Evolutionary conservation across 2,888 invertebrate species (phyloP).

Genomic region (Lithophane ornitopus): DNA sequence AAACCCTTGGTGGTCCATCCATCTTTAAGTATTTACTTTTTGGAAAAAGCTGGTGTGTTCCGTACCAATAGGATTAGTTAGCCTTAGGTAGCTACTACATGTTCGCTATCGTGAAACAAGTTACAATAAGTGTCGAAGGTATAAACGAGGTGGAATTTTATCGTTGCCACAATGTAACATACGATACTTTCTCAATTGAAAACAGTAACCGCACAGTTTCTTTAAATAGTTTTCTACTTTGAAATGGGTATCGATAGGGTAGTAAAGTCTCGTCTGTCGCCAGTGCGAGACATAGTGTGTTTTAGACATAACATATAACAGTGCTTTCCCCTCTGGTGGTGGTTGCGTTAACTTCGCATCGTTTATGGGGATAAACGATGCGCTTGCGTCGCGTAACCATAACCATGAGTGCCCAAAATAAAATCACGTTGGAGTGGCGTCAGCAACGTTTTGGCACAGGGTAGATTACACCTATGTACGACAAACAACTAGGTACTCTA

Average conservation of each 20-base stretch:
- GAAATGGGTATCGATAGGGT: not conserved
- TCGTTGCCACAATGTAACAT: conserved; percentile 32
- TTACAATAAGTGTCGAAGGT: conserved; percentile 16
- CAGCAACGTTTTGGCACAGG: not conserved
- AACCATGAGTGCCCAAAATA: not conserved
- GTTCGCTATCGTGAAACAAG: not conserved
- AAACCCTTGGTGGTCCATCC: conserved; percentile 15
- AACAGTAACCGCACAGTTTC: conserved; percentile 29
- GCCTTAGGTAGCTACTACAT: not conserved
- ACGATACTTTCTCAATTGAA: conserved; percentile 34
- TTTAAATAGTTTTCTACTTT: conserved; percentile 8
- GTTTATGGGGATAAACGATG: too few species aligned
- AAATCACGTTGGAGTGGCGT: not conserved
- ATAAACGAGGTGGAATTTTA: conserved; percentile 31
- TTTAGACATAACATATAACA: not conserved
- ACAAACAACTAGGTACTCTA: not conserved
- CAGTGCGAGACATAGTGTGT: not conserved
- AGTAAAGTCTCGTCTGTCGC: conserved; percentile 1
- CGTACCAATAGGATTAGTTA: not conserved
- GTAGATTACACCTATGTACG: too few species aligned
- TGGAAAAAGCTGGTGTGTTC: not conserved
- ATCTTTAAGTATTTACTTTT: conserved; percentile 3
- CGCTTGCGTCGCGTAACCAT: not conserved
- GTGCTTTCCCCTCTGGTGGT: not conserved
- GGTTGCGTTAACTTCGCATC: not conserved